Base-by-base conservation (phyloP, 2,797 vertebrate genomes). In the Stomatorhinus walkeri region DNA sequence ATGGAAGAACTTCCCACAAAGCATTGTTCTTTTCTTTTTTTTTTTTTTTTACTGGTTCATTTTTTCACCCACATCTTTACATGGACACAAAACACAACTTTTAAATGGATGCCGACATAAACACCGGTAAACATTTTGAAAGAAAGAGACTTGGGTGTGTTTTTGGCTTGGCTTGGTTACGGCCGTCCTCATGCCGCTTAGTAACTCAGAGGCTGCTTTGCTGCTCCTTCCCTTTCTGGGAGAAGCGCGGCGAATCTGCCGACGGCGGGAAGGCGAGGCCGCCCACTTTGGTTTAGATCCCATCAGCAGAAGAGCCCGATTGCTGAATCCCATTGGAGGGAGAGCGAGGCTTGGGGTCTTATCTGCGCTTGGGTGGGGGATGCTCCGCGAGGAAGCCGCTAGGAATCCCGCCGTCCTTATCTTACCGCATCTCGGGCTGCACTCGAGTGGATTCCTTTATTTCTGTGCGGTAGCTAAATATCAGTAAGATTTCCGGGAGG, bases 271-370 rank as follows among this genome's bases (percentile, higher is more conserved):
- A 40, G 12, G 54, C n/a, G 48, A 56, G 54, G 87, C 72, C 86
- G 61, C 24, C 87, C 85, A 76, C 64, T 86, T 46, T 1, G 32
- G 40, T 89, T 87, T 87, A 52, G 87, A 89, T 87, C 28, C 89
- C 89, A 49, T 91, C 79, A 40, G 54, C 59, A 79, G 76, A 48
- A 0, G 32, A 85, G 61, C 89, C 89, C 87, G 90, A 90, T 90
- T 89, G 88, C 89, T 85, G 87, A 91, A 91, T 68, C 51, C n/a
- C 87, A 84, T 88, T 85, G 89, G 76, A 22, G 0, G 40, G 85
- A 24, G 51, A 89, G 68, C 16, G 9, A 68, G n/a, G 87, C 83
- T 89, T 68, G 88, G 28, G 87, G 59, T 49, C 91, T 91, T 92
- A 90, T 92, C 91, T 89, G 56, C 86, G 79, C 43, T 9, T 19